Conservation (phyloP, 2,888 invertebrate genomes). For the Unio delphinus region DNA sequence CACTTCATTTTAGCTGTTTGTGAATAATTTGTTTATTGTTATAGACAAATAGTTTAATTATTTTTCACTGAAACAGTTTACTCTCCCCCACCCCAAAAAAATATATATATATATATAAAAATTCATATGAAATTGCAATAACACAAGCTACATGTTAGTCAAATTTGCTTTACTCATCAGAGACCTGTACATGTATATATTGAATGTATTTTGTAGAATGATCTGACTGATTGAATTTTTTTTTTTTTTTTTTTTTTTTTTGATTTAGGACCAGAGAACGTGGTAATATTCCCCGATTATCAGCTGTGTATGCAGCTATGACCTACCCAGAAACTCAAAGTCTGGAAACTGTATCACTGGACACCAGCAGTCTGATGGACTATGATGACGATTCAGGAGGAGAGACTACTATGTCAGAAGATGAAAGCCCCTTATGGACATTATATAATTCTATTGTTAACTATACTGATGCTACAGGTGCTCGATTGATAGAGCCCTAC, state of each 20-base stretch:
- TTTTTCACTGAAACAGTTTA: too few species aligned
- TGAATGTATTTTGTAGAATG: too few species aligned
- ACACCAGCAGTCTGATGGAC: conserved; percentile 40
- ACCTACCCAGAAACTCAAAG: conserved; percentile 36
- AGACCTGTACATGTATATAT: too few species aligned
- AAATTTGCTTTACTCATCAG: too few species aligned
- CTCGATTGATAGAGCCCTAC: conserved; percentile 90
- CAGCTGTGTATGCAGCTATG: conserved; percentile 57
- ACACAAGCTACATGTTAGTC: too few species aligned
- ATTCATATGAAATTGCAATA: too few species aligned
- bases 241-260: neutral
- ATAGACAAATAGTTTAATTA: too few species aligned
- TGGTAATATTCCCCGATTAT: conserved; percentile 46
- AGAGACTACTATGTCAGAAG: conserved; percentile 64
- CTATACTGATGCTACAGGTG: conserved; percentile 75
- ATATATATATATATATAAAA: too few species aligned
- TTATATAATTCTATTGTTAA: conserved; percentile 85
- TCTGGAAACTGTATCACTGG: conserved; percentile 22
- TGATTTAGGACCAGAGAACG: conserved; percentile 33
- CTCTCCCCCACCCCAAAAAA: too few species aligned
- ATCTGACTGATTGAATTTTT: neutral
- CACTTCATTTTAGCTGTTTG: too few species aligned
- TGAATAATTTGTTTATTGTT: too few species aligned
- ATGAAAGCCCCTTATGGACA: conserved; percentile 83
- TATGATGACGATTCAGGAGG: conserved; percentile 73